These are phyloP conservation scores for Lucinisca nassula DNA, from an alignment of 2,888 invertebrate genomes.

Conservation along the genomic window DNA sequence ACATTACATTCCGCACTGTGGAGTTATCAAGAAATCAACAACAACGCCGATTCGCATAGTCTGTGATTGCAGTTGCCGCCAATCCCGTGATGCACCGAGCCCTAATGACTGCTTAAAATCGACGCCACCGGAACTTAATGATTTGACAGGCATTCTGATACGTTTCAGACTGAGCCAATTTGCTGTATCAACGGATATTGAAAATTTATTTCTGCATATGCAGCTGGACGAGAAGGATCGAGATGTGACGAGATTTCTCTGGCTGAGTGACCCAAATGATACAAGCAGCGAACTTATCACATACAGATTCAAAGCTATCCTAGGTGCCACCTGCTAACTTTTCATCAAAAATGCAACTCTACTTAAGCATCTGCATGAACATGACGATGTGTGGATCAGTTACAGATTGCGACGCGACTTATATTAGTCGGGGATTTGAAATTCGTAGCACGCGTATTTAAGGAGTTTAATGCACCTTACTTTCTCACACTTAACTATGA, in stretches of 20 bases:
- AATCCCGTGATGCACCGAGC: background rate
- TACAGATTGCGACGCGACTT: background rate
- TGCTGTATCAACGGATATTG: background rate
- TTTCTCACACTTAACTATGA: too few relatives aligned
- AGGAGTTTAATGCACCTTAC: too few relatives aligned
- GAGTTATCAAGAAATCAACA: too few relatives aligned
- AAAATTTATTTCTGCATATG: background rate
- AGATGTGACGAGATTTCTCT: background rate
- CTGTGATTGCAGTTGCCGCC: background rate
- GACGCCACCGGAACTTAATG: background rate
- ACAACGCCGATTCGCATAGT: too few relatives aligned
- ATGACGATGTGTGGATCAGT: background rate
- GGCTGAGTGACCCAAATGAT: constrained; percentile 36
- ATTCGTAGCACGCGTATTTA: too few relatives aligned
- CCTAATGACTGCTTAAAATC: background rate
- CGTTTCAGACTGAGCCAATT: background rate
- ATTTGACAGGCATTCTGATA: background rate
- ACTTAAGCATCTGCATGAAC: constrained; percentile 31
- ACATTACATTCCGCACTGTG: too few relatives aligned
- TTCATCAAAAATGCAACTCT: too few relatives aligned
- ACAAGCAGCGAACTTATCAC: constrained; percentile 33
- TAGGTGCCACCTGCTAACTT: constrained; percentile 54
- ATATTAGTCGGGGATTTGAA: too few relatives aligned
- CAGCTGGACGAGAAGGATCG: background rate
- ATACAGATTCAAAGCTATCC: constrained; percentile 45